Base-by-base conservation (phyloP, 2,888 invertebrate genomes). In the Pollenia amentaria region DNA sequence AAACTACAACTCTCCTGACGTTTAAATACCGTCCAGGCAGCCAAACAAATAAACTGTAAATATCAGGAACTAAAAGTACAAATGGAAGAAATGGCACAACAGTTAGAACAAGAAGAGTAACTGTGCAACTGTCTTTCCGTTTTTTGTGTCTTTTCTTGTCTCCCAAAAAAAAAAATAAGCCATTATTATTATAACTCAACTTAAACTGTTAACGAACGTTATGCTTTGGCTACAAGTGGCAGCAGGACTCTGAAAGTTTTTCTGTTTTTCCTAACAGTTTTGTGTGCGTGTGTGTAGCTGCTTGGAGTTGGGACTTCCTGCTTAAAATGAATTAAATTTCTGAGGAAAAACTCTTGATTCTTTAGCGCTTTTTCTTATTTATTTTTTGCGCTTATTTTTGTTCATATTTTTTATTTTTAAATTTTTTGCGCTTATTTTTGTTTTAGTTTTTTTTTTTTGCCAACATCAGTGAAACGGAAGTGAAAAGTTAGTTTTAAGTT, bases 261-360 rank as follows among this genome's bases (percentile, higher is more conserved):
- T 40, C 11, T 70, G 12, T 9, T 51, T 44, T 51, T 65, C 18
- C 12, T 42, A 14, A 16, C 16, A 48, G 11, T 29, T n/a, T 21
- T 12, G 46, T 57, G 18, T 51, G 8, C 9, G 29, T 69, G 18
- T 14, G 14, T 70, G 48, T 55, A 57, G 40, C 21, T 69, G 11
- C n/a, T 46, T 76, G 75, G 29, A 42, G 16, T 12, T 44, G 42
- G 57, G 38, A 69, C 72, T 77, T 87, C 72, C 80, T 77, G 83
- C 67, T 84, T 53, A 77, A 84, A 87, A 77, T 77, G 76, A 80
- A 87, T 80, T 87, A 73, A 87, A 82, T 42, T 81, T 85, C 67
- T 46, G 48, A 85, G 82, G 78, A 38, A 18, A 38, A 62, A 62
- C 48, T 60, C 40, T 53, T 76, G 53, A 51, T 62, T 69, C 62